Evolutionary conservation across 2,113 vertebrate genomes (phyloP), one percentile per base, ranked within the genome.

Genomic region (Calidris pugnax): DNA sequence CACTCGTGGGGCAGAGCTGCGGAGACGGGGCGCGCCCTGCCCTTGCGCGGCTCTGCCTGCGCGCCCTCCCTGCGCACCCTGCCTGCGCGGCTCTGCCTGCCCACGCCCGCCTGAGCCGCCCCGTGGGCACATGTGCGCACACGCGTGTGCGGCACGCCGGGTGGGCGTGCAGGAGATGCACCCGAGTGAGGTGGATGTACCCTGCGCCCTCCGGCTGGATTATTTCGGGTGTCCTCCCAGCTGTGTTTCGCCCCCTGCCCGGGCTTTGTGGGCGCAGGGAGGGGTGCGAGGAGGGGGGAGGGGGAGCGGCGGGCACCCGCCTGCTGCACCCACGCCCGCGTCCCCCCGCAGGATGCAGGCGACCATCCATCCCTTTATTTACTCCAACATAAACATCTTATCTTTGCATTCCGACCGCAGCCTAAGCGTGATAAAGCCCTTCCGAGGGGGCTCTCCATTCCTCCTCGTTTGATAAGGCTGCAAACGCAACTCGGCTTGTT

Each of bases 381-480:
- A 78, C 37, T 76, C 89, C 81, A 71, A 90, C 76, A 89, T 53
- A 90, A 93, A 93, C 92, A 94, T 96, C 93, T 95, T 85, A 95
- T 96, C 93, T 95, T 88, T 48, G 89, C 94, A 86, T 91, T 95
- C 66, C 81, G 73, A 84, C 69, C 3, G 67, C 94, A 93, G 92
- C 60, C 94, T 67, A 72, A 86, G 78, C 62, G n/a, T 68, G 96
- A 94, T 97, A 97, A 93, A 89, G 76, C 85, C 63, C 50, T 93
- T 87, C 77, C 32, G 22, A 87, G 82, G 41, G 82, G 48, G 39
- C 47, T 93, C 59, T 80, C 55, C 19, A 4, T 82, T 91, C 60
- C 83, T 92, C 71, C 66, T 90, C 57, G 30, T 87, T 94, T 92
- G 94, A 97, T 97, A 97, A 97, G 86, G 84, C 95, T 92, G 95